A percentile compares a stretch with the other conserved stretches of the same genome.
Evolutionary conservation across 92 coral and sea anemone genomes (phyloP).

Genomic region (Zoanthus sociatus): DNA sequence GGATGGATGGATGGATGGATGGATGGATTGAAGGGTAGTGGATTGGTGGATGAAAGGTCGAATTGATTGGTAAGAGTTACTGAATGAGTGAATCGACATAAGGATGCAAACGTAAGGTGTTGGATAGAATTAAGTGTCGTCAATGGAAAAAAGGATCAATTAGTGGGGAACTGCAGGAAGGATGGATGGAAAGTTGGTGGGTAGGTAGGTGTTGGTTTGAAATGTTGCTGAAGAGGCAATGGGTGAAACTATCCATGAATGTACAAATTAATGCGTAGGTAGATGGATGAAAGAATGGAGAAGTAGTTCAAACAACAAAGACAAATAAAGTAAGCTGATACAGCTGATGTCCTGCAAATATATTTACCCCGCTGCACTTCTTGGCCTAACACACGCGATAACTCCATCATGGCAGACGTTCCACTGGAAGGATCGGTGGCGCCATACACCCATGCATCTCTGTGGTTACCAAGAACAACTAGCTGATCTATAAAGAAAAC

Average conservation of each 20-base stretch:
- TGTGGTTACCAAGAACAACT: conserved; percentile 82
- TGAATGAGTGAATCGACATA: background rate
- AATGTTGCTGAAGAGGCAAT: background rate
- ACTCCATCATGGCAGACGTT: conserved; percentile 89
- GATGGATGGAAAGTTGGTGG: background rate
- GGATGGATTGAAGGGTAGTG: background rate
- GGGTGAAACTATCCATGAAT: too few species aligned
- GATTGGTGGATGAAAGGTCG: background rate
- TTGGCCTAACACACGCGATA: conserved; percentile 74
- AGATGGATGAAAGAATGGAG: background rate
- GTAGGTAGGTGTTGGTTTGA: background rate
- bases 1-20: background rate
- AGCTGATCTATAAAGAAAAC: conserved; percentile 63
- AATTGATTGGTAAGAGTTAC: too few species aligned
- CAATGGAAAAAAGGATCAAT: background rate
- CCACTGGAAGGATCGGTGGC: conserved; percentile 92
- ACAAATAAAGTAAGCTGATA: background rate
- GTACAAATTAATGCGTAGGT: too few species aligned
- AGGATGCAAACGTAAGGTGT: background rate
- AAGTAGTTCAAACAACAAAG: background rate
- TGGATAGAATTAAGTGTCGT: background rate
- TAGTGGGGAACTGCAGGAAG: background rate
- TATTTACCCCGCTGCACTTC: conserved; percentile 65
- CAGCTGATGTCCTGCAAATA: background rate
- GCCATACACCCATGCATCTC: conserved; percentile 92